Conservation (phyloP, 2,888 invertebrate genomes). For the Caenorhabditis sp. region DNA sequence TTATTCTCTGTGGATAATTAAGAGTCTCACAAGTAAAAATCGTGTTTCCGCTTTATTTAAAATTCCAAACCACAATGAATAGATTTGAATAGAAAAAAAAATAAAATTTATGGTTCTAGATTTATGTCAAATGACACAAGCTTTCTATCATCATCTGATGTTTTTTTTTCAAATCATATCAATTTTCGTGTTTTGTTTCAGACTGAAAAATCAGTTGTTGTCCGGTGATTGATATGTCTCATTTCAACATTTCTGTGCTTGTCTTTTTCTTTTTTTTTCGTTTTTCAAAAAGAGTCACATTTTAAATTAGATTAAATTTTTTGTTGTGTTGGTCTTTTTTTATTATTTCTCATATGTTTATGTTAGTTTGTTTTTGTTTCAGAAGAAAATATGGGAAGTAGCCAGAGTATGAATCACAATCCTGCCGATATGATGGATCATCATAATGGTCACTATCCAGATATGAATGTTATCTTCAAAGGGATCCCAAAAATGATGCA, state of each 20-base stretch:
- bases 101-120: no score
- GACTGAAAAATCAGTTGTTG: conserved; percentile 4
- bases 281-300: conserved; percentile 2
- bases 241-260: not conserved
- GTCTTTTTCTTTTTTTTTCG: not conserved
- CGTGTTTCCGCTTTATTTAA: no score
- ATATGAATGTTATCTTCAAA: conserved; percentile 63
- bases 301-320: conserved; percentile 6
- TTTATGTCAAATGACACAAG: no score
- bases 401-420: conserved; percentile 48
- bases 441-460: conserved; percentile 48
- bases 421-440: conserved; percentile 49
- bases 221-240: conserved; percentile 7
- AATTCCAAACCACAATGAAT: no score
- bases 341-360: not conserved
- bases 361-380: not conserved
- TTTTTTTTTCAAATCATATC: not conserved
- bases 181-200: conserved; percentile 9
- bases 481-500: conserved; percentile 68
- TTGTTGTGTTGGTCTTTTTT: conserved; percentile 5
- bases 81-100: no score
- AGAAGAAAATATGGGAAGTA: conserved; percentile 37
- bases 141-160: no score
- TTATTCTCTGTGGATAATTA: no score
- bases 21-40: no score